A percentile compares a stretch with the other conserved stretches of the same genome.
Conservation (phyloP, 2,797 vertebrate genomes). For the Brachymystax lenok region DNA sequence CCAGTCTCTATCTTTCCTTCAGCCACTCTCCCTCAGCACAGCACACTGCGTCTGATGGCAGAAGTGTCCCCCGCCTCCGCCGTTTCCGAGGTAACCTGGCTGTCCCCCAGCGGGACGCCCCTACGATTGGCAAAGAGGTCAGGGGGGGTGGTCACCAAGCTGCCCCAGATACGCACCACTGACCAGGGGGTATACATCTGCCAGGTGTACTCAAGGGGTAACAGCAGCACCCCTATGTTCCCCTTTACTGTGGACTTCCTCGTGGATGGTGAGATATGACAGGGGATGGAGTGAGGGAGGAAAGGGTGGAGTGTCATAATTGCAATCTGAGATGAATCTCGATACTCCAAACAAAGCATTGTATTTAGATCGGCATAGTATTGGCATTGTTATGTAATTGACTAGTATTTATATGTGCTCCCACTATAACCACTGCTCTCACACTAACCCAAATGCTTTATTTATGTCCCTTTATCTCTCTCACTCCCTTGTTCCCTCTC, state of each 20-base stretch:
- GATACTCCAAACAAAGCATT: no score
- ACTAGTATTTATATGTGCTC: background rate
- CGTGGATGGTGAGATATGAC: constrained; percentile 62
- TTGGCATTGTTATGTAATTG: background rate
- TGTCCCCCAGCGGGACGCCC: constrained; percentile 43
- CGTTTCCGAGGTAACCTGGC: constrained; percentile 61
- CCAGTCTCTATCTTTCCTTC: constrained; percentile 63
- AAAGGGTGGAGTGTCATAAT: constrained; percentile 10
- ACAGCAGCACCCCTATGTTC: constrained; percentile 34
- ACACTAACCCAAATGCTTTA: background rate
- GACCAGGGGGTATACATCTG: constrained; percentile 71
- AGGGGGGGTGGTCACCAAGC: constrained; percentile 61
- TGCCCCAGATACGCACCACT: constrained; percentile 51
- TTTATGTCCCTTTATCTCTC: background rate
- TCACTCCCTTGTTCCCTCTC: background rate
- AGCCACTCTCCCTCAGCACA: constrained; percentile 47
- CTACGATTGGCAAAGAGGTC: constrained; percentile 50
- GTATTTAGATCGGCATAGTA: no score
- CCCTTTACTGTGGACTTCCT: constrained; percentile 57
- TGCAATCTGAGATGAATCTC: no score
- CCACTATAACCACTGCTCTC: background rate
- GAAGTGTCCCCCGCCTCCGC: constrained; percentile 49
- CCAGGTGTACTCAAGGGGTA: constrained; percentile 43
- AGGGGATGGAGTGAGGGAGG: background rate
- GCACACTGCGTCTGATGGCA: constrained; percentile 67